Evolutionary conservation across 53 echinoderm and acorn worm species (phyloP), one percentile per base, ranked within the genome.

Genomic region (Temnopleurus reevesii): DNA sequence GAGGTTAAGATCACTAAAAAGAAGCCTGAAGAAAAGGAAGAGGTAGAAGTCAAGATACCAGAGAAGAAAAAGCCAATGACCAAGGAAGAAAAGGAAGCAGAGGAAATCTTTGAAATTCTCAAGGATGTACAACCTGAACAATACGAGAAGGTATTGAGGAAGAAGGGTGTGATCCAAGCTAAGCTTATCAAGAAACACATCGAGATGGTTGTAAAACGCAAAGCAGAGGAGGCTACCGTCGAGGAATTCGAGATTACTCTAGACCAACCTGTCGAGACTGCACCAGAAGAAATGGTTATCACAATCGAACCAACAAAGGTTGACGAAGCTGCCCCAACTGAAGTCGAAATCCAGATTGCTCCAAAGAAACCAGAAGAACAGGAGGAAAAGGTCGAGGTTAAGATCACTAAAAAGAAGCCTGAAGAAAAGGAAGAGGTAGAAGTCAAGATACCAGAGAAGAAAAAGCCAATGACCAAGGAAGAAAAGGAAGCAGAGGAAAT

Each of bases 81-180:
- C 36, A 76, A 76, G 13, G 60, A 60, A 27, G 60, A 60, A 27
- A 60, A 60, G 49, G 60, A 60, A 38, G 93, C 90, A 36, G 86
- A 90, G 33, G 77, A 94, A 84, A 79, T 94, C 61, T 89, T 83
- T 90, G 94, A 94, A 45, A 53, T 94, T 81, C 84, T 94, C 7
- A 94, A 94, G 76, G 94, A 94, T 51, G 94, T 77, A 41, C 27
- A 92, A 56, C 85, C 91, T 12, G 61, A 80, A 33, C 53, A 92
- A 21, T 94, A 92, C 45, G 94, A 89, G 41, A 92, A 77, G 49
- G 82, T 94, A 21, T 87, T 94, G 10, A 90, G 60, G 81, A 60
- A 60, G 60, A 60, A 60, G 12, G 60, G 31, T 6, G 31, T 60
- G 1, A 60, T 60, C 31, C 60, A 60, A 18, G 31, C 31, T 9